Evolutionary conservation across 2,113 vertebrate genomes (phyloP), one percentile per base, ranked within the genome.

Genomic region (Terrapene triunguis): DNA sequence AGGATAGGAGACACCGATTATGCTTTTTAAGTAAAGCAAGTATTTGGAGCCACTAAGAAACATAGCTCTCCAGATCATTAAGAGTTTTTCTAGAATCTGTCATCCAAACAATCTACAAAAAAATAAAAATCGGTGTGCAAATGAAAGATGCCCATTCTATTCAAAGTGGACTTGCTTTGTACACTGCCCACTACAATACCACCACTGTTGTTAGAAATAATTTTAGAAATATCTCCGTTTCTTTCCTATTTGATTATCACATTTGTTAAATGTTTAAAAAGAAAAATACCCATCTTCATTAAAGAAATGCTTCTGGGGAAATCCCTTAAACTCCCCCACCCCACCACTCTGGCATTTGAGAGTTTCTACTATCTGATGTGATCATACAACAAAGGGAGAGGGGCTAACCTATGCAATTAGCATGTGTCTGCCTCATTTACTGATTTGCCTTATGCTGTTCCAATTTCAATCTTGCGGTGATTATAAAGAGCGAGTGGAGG

Each of bases 241-340:
- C 35, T 9, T 74, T 86, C 55, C 5, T 5, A 1, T 29, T 4
- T 3, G 0, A 47, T 4, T n/a, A 22, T 6, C 2, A 1, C 0
- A 3, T n/a, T 54, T 89, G n/a, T 59, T 79, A 84, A 2, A 51
- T 29, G 62, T 69, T 80, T 29, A 81, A 84, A n/a, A 1, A 4
- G 25, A 13, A 6, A 65, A 90, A 76, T 50, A 90, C 80, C 85
- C 1, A 0, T 53, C 22, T 82, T 47, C 42, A 47, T 47, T 44
- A 47, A 42, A 78, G 12, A 78, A 90, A 82, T 27, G 0, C 48
- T 76, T 72, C 42, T 0, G 1, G 22, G 57, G 16, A 35, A 72
- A 85, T 35, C 22, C 82, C 53, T 47, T 62, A 59, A 1, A 42
- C n/a, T 44, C 0, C 32, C 38, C 24, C 51, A 9, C 32, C 1